Evolutionary conservation across 2,888 invertebrate genomes (phyloP).

Genomic region (Eupithecia centaureata): DNA sequence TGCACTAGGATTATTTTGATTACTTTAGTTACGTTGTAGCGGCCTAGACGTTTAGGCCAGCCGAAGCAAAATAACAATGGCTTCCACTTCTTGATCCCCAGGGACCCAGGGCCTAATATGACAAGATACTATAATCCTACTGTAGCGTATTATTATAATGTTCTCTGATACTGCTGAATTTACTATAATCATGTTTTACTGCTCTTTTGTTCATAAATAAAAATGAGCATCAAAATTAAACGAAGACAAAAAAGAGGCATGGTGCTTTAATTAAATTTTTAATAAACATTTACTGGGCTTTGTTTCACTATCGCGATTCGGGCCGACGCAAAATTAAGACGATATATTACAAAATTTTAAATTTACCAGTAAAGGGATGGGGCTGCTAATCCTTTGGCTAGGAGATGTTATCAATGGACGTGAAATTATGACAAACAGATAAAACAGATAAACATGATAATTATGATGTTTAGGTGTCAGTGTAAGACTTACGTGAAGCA

Average conservation of each 20-base stretch:
- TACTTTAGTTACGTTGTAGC: too few species aligned
- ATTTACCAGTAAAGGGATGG: constrained; percentile 40
- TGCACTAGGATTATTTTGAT: background rate
- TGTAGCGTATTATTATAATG: too few species aligned
- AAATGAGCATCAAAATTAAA: constrained; percentile 31
- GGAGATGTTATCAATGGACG: constrained; percentile 5
- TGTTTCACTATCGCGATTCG: constrained; percentile 44
- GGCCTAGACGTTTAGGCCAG: too few species aligned
- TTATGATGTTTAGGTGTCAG: too few species aligned
- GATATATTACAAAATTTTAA: constrained; percentile 47
- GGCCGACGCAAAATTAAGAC: constrained; percentile 43
- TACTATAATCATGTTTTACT: background rate
- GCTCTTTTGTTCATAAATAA: background rate
- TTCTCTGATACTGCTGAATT: background rate
- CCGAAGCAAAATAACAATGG: too few species aligned
- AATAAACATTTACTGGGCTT: constrained; percentile 43
- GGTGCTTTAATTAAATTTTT: constrained; percentile 47
- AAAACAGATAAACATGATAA: too few species aligned
- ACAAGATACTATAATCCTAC: background rate
- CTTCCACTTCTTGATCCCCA: background rate
- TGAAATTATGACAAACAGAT: too few species aligned
- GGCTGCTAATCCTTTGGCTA: constrained; percentile 33
- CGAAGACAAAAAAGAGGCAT: constrained; percentile 37
- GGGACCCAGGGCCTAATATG: background rate
- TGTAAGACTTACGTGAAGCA: too few species aligned